Evolutionary conservation across 1,140 invertebrate genomes (phyloP).

Genomic region (Calephelis virginiensis): DNA sequence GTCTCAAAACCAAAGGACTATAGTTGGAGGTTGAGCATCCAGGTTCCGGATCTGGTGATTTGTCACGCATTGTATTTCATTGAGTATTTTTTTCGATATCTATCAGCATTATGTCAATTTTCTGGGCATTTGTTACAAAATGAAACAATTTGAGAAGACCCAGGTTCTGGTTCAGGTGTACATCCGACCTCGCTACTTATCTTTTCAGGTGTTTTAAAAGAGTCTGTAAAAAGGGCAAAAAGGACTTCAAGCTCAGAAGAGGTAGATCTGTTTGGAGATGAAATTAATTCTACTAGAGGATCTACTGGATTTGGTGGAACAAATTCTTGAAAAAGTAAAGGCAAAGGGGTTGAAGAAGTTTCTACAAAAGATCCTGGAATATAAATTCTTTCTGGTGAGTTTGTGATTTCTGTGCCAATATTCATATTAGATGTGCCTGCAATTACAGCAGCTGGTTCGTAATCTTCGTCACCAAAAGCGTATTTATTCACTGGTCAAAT

Average conservation of each 20-base stretch:
- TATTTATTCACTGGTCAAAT: too few species aligned
- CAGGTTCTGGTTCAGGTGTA: constrained; percentile 36
- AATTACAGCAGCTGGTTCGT: too few species aligned
- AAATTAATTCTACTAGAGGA: constrained; percentile 30
- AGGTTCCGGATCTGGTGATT: constrained; percentile 14
- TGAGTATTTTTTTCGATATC: constrained; percentile 16
- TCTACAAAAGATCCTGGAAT: background rate
- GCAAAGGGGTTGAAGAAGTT: constrained; percentile 26
- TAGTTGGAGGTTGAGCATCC: constrained; percentile 6
- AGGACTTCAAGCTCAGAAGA: constrained; percentile 29
- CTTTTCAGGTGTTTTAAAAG: constrained; percentile 33
- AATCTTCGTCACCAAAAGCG: too few species aligned
- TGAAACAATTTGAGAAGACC: constrained; percentile 35
- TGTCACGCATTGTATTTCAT: constrained; percentile 20
- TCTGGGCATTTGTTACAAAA: constrained; percentile 26
- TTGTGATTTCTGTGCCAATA: background rate
- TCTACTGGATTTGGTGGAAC: constrained; percentile 24
- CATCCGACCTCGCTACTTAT: constrained; percentile 27
- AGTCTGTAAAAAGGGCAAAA: constrained; percentile 29
- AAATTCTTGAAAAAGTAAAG: constrained; percentile 34
- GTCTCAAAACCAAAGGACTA: too few species aligned
- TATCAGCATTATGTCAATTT: constrained; percentile 30
- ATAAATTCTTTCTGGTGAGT: background rate
- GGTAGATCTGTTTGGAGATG: constrained; percentile 35
- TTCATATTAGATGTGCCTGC: background rate